These are phyloP conservation scores for Corythornis madagascariensis DNA, from an alignment of 2,113 vertebrate species.

Conservation along the genomic window DNA sequence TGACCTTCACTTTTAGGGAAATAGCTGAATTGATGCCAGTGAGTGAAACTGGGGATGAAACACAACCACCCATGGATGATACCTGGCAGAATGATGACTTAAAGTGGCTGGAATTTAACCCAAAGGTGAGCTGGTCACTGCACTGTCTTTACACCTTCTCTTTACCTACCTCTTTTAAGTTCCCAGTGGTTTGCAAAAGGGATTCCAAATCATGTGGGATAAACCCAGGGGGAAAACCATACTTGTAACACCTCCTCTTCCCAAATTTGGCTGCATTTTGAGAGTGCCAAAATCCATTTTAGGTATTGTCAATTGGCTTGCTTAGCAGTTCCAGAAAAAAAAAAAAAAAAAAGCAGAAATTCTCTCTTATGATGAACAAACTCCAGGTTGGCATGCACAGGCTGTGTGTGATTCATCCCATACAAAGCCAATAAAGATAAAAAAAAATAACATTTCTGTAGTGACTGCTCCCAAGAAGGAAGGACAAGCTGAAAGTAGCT, in stretches of 20 bases:
- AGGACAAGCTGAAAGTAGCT: not conserved
- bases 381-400: not conserved
- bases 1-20: not conserved
- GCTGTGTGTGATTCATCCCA: not conserved
- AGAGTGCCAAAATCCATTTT: not conserved
- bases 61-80: not conserved
- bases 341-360: not conserved
- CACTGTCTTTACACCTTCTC: not conserved
- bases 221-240: not conserved
- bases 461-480: not conserved
- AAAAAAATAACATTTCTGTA: not conserved
- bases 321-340: not conserved
- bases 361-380: not conserved
- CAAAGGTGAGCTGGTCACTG: not conserved
- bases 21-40: not conserved
- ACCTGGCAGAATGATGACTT: not conserved
- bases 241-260: not conserved
- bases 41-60: not conserved
- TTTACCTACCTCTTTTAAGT: not conserved
- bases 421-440: not conserved
- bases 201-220: not conserved
- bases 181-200: not conserved
- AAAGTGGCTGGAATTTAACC: conserved; percentile 1
- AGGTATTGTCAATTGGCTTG: not conserved
- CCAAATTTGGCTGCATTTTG: not conserved